Evolutionary conservation across 2,888 invertebrate genomes (phyloP).

Genomic region (Calameuta filiformis): DNA sequence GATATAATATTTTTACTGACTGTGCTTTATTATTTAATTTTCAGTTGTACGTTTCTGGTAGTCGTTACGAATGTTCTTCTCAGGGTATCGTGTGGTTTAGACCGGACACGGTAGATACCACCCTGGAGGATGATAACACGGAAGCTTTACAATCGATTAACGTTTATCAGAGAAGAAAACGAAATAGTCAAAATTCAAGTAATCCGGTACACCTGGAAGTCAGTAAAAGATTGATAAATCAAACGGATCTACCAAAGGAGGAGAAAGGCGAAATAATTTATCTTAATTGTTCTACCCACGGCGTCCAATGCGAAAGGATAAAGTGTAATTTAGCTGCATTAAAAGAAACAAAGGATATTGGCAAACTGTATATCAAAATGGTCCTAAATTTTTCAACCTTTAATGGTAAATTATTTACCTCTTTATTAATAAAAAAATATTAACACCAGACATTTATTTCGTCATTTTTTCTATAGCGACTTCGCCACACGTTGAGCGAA

Average conservation of each 20-base stretch:
- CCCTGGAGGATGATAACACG: neutral
- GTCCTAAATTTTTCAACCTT: slow-evolving; percentile 34
- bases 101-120: neutral
- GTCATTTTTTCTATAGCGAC: neutral
- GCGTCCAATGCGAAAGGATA: slow-evolving; percentile 37
- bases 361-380: slow-evolving; percentile 35
- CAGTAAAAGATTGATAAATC: neutral
- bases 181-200: neutral
- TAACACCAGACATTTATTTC: neutral
- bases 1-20: neutral
- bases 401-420: slow-evolving; percentile 26
- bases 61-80: slow-evolving; percentile 34
- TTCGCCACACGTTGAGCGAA: slow-evolving; percentile 16
- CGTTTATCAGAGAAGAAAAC: neutral
- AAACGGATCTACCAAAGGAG: neutral
- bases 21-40: neutral
- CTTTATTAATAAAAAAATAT: neutral
- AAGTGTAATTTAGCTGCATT: slow-evolving; percentile 37
- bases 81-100: slow-evolving; percentile 4
- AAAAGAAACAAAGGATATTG: slow-evolving; percentile 38
- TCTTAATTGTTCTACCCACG: slow-evolving; percentile 42
- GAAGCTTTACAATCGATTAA: neutral
- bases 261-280: slow-evolving; percentile 18
- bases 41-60: slow-evolving; percentile 37
- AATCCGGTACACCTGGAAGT: neutral